Evolutionary conservation across 2,113 vertebrate genomes (phyloP), one percentile per base, ranked within the genome.

Genomic region (Sclerurus mexicanus): DNA sequence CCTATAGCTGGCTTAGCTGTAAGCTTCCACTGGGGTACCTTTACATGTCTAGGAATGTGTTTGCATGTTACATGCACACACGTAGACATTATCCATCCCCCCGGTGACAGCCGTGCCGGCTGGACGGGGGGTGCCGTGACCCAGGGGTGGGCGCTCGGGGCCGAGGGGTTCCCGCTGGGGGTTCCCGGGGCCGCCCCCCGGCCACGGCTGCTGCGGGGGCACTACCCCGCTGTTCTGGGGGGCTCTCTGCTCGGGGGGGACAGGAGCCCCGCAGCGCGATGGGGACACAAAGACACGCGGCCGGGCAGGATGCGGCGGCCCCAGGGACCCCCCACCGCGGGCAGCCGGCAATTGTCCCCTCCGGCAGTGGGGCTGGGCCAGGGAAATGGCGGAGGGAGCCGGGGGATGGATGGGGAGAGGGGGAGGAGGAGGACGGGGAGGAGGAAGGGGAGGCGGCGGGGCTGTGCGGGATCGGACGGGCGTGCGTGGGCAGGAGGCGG

Each of bases 341-440:
- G 53, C 69, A 23, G 49, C 2, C 8, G 47, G 44, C n/a, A 14
- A 37, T 31, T 1, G 33, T 37, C 75, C 53, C 33, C 76, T 31
- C 35, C 37, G 12, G 69, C 15, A n/a, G 30, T 49, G 72, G 75
- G 76, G 31, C 47, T 28, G 47, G 42, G 64, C 22, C 24, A 68
- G 49, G 58, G 87, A 87, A 92, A 92, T 92, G 95, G 95, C 92
- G 92, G 89, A 87, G 76, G 55, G 23, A 47, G 73, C 42, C 42
- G 49, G 63, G 49, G 82, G 58, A 67, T 52, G 63, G 49, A 67
- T 52, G 63, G 49, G 67, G 73, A 35, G 56, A n/a, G 22, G 58
- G 25, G 33, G 63, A 47, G 60, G 55, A 47, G 49, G 69, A 67
- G 33, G 63, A 47, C 55, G 55, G 40, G 42, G 69, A 62, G 90